phyloP scores from a whole-genome alignment of 2,797 vertebrate genomes.

The Synaphobranchus kaupii region DNA sequence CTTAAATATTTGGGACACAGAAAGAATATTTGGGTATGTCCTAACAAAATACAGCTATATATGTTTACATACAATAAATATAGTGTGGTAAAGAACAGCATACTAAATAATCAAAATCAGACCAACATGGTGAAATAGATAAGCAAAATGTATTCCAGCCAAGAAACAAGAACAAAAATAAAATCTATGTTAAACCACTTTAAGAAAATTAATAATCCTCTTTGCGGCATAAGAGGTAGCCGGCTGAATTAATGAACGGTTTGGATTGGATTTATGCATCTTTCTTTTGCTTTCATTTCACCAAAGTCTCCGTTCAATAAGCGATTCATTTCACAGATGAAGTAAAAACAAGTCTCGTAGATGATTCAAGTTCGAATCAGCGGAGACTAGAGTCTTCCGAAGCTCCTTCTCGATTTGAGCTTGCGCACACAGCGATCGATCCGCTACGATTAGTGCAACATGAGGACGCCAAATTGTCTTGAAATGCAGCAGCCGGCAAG shows the following conservation, averaged over 20 bases:
- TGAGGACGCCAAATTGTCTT: background rate
- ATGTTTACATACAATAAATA: too few species aligned
- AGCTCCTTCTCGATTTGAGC: background rate
- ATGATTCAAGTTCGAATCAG: background rate
- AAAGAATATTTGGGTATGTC: background rate
- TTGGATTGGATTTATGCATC: background rate
- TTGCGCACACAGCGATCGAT: background rate
- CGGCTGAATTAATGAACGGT: background rate
- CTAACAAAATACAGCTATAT: too few species aligned
- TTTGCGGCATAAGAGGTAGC: slow-evolving; percentile 6
- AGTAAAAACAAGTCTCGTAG: background rate
- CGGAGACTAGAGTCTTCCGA: background rate
- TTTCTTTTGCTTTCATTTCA: slow-evolving; percentile 8
- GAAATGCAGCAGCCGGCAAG: background rate
- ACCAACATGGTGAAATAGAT: background rate
- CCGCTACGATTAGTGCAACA: background rate
- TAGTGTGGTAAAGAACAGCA: too few species aligned
- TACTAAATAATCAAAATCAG: background rate
- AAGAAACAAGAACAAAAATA: background rate
- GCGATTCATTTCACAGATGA: too few species aligned
- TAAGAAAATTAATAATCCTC: background rate
- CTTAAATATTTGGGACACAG: background rate
- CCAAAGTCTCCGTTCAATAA: background rate
- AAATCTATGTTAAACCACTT: background rate
- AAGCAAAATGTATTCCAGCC: background rate